Evolutionary conservation across 1,140 invertebrate species (phyloP).

Genomic region (Drosophila athabasca): DNA sequence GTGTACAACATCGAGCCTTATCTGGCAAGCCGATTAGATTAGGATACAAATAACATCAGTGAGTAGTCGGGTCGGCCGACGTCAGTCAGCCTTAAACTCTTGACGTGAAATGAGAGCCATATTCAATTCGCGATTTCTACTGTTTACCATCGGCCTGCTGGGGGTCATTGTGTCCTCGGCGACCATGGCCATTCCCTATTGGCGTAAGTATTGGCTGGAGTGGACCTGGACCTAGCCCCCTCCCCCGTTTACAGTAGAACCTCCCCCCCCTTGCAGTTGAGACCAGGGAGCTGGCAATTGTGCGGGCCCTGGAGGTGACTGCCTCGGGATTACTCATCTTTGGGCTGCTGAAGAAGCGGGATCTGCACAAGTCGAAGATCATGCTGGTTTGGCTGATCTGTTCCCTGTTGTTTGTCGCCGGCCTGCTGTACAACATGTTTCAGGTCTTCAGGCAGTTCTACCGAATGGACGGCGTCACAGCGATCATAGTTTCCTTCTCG

Average conservation of each 20-base stretch:
- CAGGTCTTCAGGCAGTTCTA: not conserved
- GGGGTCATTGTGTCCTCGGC: not conserved
- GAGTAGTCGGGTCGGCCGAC: too few species aligned
- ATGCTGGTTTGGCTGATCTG: slow-evolving; percentile 32
- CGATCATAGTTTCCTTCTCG: not conserved
- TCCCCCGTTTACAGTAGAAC: too few species aligned
- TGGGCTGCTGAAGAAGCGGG: slow-evolving; percentile 17
- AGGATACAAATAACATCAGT: too few species aligned
- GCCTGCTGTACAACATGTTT: not conserved
- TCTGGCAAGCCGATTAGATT: too few species aligned
- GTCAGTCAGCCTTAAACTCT: too few species aligned
- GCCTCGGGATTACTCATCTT: slow-evolving; percentile 29
- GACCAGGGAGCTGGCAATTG: not conserved
- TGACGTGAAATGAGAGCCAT: not conserved
- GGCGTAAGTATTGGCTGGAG: not conserved
- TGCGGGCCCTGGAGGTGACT: slow-evolving; percentile 7
- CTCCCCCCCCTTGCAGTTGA: not conserved
- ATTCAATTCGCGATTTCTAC: not conserved
- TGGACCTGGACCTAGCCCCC: too few species aligned
- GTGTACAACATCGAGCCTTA: too few species aligned
- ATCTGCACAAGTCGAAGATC: slow-evolving; percentile 27
- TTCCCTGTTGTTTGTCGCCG: not conserved
- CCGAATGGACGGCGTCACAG: not conserved
- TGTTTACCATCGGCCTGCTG: not conserved
- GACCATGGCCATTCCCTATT: not conserved